Evolutionary conservation across 2,113 vertebrate genomes (phyloP).

Genomic region (Salvelinus fontinalis): DNA sequence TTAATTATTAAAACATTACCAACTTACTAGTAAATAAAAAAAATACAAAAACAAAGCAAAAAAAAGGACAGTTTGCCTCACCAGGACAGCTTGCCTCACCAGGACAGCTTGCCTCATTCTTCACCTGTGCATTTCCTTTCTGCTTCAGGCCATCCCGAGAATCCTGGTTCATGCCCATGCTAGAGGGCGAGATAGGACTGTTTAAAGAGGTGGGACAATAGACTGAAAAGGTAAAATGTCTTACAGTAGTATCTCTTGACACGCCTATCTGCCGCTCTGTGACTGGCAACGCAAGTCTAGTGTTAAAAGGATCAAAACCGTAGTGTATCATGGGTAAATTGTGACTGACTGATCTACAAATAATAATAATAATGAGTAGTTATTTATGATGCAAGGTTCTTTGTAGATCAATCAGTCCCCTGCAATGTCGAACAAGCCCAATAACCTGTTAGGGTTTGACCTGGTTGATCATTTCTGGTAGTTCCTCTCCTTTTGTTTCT

Average conservation of each 20-base stretch:
- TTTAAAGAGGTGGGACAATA: too few relatives aligned
- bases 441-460: slow-evolving; percentile 18
- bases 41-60: too few relatives aligned
- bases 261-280: neutral
- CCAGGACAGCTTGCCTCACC: neutral
- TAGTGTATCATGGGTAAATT: too few relatives aligned
- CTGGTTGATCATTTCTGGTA: slow-evolving; percentile 36
- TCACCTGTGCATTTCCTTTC: neutral
- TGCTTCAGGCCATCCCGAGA: neutral
- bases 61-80: neutral
- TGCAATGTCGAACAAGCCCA: too few relatives aligned
- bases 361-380: too few relatives aligned
- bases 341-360: too few relatives aligned
- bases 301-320: neutral
- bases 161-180: neutral
- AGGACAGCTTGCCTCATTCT: neutral
- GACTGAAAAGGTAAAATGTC: too few relatives aligned
- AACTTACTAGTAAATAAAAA: too few relatives aligned
- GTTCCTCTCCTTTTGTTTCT: slow-evolving; percentile 33
- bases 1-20: too few relatives aligned
- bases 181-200: neutral
- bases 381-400: too few relatives aligned
- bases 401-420: too few relatives aligned
- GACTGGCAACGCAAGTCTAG: neutral
- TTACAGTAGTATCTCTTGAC: neutral